These are phyloP conservation scores for Tachypleus tridentatus DNA, from an alignment of 1,140 invertebrate species.

Conservation along the genomic window DNA sequence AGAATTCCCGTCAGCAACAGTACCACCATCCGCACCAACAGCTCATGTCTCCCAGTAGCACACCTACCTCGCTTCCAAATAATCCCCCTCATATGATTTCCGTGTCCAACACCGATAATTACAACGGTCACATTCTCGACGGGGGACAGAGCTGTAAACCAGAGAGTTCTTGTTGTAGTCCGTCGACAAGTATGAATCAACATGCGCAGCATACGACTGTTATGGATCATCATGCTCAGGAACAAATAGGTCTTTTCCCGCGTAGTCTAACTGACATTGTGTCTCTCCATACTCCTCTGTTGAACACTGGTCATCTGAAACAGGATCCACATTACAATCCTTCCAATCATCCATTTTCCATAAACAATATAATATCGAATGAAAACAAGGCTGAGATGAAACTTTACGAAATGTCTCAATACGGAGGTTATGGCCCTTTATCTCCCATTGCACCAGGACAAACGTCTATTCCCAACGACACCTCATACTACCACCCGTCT, in stretches of 20 bases:
- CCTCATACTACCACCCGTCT: slow-evolving; percentile 29
- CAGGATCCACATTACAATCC: slow-evolving; percentile 39
- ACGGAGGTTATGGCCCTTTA: slow-evolving; percentile 32
- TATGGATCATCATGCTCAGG: too few relatives aligned
- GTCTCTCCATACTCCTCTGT: slow-evolving; percentile 22
- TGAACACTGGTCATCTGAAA: slow-evolving; percentile 26
- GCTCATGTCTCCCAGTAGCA: too few relatives aligned
- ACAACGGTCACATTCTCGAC: slow-evolving; percentile 9
- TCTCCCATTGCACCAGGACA: slow-evolving; percentile 29
- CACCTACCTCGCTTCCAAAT: slow-evolving; percentile 9
- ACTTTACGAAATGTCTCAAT: slow-evolving; percentile 45
- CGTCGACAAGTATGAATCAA: not conserved
- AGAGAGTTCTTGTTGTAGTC: slow-evolving; percentile 29
- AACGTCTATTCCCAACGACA: slow-evolving; percentile 36
- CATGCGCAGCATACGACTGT: too few relatives aligned
- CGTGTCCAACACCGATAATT: slow-evolving; percentile 10
- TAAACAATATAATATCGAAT: slow-evolving; percentile 62
- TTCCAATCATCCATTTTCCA: slow-evolving; percentile 76
- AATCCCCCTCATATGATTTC: slow-evolving; percentile 26
- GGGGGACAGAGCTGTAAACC: slow-evolving; percentile 12
- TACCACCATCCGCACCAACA: too few relatives aligned
- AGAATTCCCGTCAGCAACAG: slow-evolving; percentile 27
- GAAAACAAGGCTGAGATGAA: slow-evolving; percentile 56
- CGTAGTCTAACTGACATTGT: too few relatives aligned
- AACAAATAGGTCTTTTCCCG: too few relatives aligned